These are phyloP conservation scores for Drosophila falleni DNA, from an alignment of 2,888 invertebrate species.

Conservation along the genomic window DNA sequence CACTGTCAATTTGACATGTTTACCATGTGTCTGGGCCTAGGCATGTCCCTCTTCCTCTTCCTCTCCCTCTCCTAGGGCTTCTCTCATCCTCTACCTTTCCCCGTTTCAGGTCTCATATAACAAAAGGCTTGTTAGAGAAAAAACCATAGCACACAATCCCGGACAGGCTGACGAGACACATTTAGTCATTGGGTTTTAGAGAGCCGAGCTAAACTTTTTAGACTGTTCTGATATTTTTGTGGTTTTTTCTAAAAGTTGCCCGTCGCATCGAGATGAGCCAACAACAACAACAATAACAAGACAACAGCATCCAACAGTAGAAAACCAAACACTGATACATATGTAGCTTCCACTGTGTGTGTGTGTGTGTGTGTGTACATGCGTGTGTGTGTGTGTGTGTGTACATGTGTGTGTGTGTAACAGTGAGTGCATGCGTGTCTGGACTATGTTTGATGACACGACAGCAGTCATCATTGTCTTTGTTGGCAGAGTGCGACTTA, in stretches of 20 bases:
- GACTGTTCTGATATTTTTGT: constrained; percentile 52
- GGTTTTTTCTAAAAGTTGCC: constrained; percentile 41
- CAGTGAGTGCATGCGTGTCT: constrained; percentile 16
- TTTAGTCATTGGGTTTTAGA: constrained; percentile 42
- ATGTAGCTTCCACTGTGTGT: constrained; percentile 1
- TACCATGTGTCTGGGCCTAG: constrained; percentile 77
- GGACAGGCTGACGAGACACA: constrained; percentile 35
- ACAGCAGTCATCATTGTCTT: constrained; percentile 64
- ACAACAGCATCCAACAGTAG: constrained; percentile 7
- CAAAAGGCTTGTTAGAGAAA: constrained; percentile 67
- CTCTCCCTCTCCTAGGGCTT: background rate
- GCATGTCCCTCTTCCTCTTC: constrained; percentile 24
- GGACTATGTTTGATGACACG: constrained; percentile 59
- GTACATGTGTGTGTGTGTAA: constrained; percentile 12
- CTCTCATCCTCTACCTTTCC: background rate
- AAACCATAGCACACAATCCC: constrained; percentile 40
- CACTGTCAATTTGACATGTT: constrained; percentile 80
- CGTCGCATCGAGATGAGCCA: constrained; percentile 13
- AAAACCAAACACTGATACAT: constrained; percentile 13
- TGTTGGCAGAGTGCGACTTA: constrained; percentile 50
- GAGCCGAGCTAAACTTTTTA: constrained; percentile 47
- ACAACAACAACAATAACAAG: constrained; percentile 6
- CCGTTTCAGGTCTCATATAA: constrained; percentile 56
- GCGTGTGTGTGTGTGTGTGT: constrained; percentile 18
- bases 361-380: constrained; percentile 10